phyloP scores from a whole-genome alignment of 2,888 invertebrate genomes.

The Drosophila merina region DNA sequence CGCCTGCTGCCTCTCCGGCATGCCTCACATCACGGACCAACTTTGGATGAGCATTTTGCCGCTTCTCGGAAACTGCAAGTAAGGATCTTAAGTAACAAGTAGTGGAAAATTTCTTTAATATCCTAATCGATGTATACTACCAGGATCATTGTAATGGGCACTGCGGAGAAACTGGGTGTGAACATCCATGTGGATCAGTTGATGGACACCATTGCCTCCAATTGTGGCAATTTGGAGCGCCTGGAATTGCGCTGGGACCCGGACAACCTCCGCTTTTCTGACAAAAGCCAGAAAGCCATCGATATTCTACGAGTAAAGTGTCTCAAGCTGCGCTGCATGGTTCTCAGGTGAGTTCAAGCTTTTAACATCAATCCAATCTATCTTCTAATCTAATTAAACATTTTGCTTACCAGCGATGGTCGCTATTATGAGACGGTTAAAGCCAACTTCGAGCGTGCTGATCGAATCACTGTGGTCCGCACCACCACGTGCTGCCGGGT shows the following conservation, averaged over 20 bases:
- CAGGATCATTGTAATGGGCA: constrained; percentile 98
- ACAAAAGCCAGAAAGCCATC: constrained; percentile 99
- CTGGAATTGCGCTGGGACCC: constrained; percentile 99
- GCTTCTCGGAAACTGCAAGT: constrained; percentile 96
- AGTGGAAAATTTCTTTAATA: constrained; percentile 5
- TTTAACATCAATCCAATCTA: no score
- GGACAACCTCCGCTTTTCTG: constrained; percentile 98
- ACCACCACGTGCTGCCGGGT: constrained; percentile 98
- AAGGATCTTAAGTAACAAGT: constrained; percentile 60
- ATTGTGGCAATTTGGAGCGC: constrained; percentile 94
- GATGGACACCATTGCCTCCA: constrained; percentile 98
- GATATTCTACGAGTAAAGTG: constrained; percentile 98
- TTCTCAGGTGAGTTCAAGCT: constrained; percentile 89
- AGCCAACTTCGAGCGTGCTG: constrained; percentile 99
- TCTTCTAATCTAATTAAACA: no score
- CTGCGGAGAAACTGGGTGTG: constrained; percentile 96
- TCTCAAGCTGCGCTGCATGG: constrained; percentile 95
- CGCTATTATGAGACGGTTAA: constrained; percentile 99
- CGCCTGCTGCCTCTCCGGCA: constrained; percentile 95
- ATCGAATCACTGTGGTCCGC: constrained; percentile 97
- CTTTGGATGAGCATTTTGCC: constrained; percentile 98
- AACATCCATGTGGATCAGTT: constrained; percentile 99
- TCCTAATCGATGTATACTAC: not conserved
- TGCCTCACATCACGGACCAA: constrained; percentile 99
- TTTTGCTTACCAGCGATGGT: constrained; percentile 90